phyloP scores from a whole-genome alignment of 1,140 invertebrate species.

The Lucilia sericata region DNA sequence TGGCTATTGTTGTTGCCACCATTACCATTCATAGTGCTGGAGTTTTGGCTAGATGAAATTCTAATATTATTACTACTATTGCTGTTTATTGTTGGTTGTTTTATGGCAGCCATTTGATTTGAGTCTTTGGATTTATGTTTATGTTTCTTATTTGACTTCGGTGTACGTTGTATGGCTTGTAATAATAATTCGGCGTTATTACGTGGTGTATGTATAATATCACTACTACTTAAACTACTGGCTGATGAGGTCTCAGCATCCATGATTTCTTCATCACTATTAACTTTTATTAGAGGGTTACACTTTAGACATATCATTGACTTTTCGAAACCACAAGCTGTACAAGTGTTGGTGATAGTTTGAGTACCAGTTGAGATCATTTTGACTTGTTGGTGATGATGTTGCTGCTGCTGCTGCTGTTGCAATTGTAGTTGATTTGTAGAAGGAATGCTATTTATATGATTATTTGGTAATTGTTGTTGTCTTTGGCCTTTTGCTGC shows the following conservation, averaged over 20 bases:
- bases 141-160: slow-evolving; percentile 53
- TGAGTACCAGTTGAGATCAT: slow-evolving; percentile 67
- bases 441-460: slow-evolving; percentile 36
- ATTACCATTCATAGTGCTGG: background rate
- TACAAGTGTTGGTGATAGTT: slow-evolving; percentile 60
- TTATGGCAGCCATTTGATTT: slow-evolving; percentile 10
- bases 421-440: background rate
- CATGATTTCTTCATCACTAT: background rate
- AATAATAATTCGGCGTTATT: slow-evolving; percentile 64
- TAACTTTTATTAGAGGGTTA: slow-evolving; percentile 43
- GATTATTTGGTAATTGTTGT: slow-evolving; percentile 46
- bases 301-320: slow-evolving; percentile 63
- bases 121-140: slow-evolving; percentile 49
- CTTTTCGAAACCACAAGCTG: slow-evolving; percentile 66
- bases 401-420: background rate
- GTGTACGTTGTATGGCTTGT: slow-evolving; percentile 66
- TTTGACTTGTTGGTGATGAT: slow-evolving; percentile 47
- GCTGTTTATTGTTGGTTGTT: slow-evolving; percentile 25
- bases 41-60: background rate
- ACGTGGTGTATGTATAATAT: slow-evolving; percentile 62
- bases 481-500: slow-evolving; percentile 42
- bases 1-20: background rate
- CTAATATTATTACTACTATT: slow-evolving; percentile 42
- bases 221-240: slow-evolving; percentile 57
- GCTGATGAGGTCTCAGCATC: slow-evolving; percentile 55